These are phyloP conservation scores for Tetragonisca angustula DNA, from an alignment of 2,888 invertebrate species.

Conservation along the genomic window DNA sequence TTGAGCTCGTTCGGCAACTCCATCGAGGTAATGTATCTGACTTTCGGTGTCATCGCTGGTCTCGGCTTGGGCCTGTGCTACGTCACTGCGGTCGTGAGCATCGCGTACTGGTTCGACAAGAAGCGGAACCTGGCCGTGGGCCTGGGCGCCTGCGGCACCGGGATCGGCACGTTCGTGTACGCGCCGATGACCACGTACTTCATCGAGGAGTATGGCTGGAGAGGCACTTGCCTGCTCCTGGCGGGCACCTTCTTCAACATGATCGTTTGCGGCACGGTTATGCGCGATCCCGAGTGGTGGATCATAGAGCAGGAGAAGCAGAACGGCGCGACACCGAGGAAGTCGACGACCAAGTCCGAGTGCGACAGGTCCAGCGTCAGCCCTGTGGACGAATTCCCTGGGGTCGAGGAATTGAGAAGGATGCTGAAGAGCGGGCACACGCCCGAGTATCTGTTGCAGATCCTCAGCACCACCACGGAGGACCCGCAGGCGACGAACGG, in stretches of 20 bases:
- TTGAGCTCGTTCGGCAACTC: slow-evolving; percentile 89
- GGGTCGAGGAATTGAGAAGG: slow-evolving; percentile 88
- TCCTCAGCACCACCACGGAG: slow-evolving; percentile 87
- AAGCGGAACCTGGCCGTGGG: slow-evolving; percentile 94
- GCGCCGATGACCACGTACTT: slow-evolving; percentile 93
- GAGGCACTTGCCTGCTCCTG: slow-evolving; percentile 92
- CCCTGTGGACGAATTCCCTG: slow-evolving; percentile 86
- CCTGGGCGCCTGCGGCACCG: slow-evolving; percentile 94
- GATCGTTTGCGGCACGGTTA: slow-evolving; percentile 93
- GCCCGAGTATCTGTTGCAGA: slow-evolving; percentile 88
- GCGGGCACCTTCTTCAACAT: slow-evolving; percentile 93
- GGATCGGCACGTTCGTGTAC: slow-evolving; percentile 94
- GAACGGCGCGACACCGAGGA: slow-evolving; percentile 79
- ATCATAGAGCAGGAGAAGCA: slow-evolving; percentile 87
- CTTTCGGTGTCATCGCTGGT: slow-evolving; percentile 94
- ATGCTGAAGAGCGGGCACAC: slow-evolving; percentile 89
- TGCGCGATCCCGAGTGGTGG: slow-evolving; percentile 96
- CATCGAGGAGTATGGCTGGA: slow-evolving; percentile 93
- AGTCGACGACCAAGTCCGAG: slow-evolving; percentile 85
- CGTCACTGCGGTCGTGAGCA: slow-evolving; percentile 95
- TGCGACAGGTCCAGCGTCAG: slow-evolving; percentile 85
- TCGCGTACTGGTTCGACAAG: slow-evolving; percentile 97
- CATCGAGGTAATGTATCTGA: slow-evolving; percentile 92
- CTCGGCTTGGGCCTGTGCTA: slow-evolving; percentile 93
- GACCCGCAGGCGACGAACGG: slow-evolving; percentile 85